Conservation (phyloP, 2,888 invertebrate genomes). For the Poecilus cupreus region DNA sequence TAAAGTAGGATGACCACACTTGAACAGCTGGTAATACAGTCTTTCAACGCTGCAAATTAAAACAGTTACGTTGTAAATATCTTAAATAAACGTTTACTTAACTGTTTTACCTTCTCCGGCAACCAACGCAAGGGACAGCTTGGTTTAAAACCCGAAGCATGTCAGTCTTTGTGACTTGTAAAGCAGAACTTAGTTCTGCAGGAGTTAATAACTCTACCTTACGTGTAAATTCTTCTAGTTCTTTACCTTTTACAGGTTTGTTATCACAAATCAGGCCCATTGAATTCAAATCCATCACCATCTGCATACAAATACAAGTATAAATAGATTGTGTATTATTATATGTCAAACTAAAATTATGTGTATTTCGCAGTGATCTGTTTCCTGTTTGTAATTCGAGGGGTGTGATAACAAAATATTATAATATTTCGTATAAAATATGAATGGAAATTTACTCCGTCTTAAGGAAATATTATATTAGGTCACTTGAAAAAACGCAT, state of each 20-base stretch:
- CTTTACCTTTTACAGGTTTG: constrained; percentile 86
- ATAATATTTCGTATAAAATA: constrained; percentile 41
- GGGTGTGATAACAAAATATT: neutral
- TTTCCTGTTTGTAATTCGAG: neutral
- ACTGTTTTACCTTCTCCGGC: constrained; percentile 85
- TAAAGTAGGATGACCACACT: constrained; percentile 89
- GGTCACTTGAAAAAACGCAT: constrained; percentile 51
- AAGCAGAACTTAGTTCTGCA: constrained; percentile 86
- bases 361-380: neutral
- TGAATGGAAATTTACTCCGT: neutral
- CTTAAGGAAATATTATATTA: constrained; percentile 32
- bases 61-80: constrained; percentile 22
- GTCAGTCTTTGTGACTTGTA: constrained; percentile 88
- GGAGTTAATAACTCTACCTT: constrained; percentile 86
- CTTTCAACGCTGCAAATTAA: constrained; percentile 86
- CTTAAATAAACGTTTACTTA: constrained; percentile 49
- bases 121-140: constrained; percentile 95
- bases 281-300: constrained; percentile 94
- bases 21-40: constrained; percentile 88
- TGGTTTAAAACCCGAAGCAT: constrained; percentile 90
- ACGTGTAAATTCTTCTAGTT: constrained; percentile 88
- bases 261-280: constrained; percentile 90
- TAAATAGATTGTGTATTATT: constrained; percentile 43
- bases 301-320: constrained; percentile 76
- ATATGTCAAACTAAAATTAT: constrained; percentile 8